Evolutionary conservation across 2,797 vertebrate genomes (phyloP), one percentile per base, ranked within the genome.

Genomic region (Thripadectes ignobilis): DNA sequence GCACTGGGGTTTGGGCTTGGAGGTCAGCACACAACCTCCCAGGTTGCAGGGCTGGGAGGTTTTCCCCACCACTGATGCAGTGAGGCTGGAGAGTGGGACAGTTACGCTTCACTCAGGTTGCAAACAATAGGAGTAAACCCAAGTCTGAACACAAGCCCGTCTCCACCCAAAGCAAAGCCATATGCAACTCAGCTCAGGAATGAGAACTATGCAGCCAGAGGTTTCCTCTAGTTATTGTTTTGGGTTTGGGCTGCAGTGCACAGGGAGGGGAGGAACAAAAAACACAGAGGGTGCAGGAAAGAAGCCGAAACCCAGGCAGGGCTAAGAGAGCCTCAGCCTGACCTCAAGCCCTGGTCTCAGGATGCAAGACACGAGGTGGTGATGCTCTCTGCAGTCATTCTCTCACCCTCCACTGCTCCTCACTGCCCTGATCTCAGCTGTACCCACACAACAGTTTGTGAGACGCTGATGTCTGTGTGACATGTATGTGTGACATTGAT

Each of bases 191-290:
- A 2, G 87, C 91, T 93, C 95, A 92, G 96, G 96, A 96, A 97
- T 96, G 93, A 96, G n/a, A 97, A 78, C 73, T 94, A 96, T 94
- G 96, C 92, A 81, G 94, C 69, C 95, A 93, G 95, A 96, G 95
- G 95, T 95, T 95, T 96, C 79, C 93, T 96, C 89, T 49, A 57
- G 82, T 95, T 88, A 92, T 80, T 96, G 94, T 95, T 95, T 93
- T 66, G 96, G 87, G 89, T 93, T 95, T 92, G 93, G 87, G 85
- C 87, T 78, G 67, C 82, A 88, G 72, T 10, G 65, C 3, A 3
- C 61, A 91, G 76, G 54, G 91, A 95, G 75, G 54, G 89, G 85
- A 95, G 61, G 91, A 91, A 91, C 61, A 81, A 49, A 92, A 88
- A 74, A 23, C 55, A 66, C 78, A 57, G 82, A 92, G 85, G 49